Evolutionary conservation across 1,140 invertebrate species (phyloP), one percentile per base, ranked within the genome.

Genomic region (Spodoptera frugiperda): DNA sequence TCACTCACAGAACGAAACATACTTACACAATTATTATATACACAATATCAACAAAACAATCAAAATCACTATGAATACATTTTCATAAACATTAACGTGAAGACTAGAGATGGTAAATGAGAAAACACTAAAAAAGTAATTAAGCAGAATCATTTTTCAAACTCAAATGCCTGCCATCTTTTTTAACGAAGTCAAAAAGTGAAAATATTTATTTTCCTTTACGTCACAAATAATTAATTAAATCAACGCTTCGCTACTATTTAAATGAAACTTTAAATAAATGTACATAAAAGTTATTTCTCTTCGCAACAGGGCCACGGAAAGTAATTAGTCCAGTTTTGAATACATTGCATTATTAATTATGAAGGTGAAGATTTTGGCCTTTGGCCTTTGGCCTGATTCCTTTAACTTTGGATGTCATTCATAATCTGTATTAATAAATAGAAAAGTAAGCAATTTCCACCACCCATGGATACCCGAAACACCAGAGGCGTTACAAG

Each of bases 91-190:
- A 30, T 9, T 5, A 61, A 39, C n/a, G 8, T 17, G 15, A 30
- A 10, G 39, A n/a, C 59, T 39, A 15, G 33, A 63, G 33, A 44
- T 5, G 33, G 3, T 15, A 44, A 44, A 33, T 63, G 17, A 63
- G 15, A 63, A 39, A 63, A 17, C 33, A 63, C 19, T 39, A 12
- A 63, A 48, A 48, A 49, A n/a, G 39, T 49, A 67, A 67, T 63
- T 44, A 67, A 67, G 44, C 63, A 21, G 12, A 9, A 49, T 33
- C 33, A 71, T 71, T 44, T 21, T 8, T 44, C 68, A 55, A 39
- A 44, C 53, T 67, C 63, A 67, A 48, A 8, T 25, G 46, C 63
- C 49, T 5, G 63, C 46, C 19, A 67, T 19, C 21, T 48, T 63
- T 44, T 17, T 6, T 17, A n/a, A 2, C 44, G 5, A 44, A 63